Percentiles rank a stretch among this genome's conserved stretches.
phyloP scores from a whole-genome alignment of 2,113 vertebrate genomes.

The Pleuronectes platessa region DNA sequence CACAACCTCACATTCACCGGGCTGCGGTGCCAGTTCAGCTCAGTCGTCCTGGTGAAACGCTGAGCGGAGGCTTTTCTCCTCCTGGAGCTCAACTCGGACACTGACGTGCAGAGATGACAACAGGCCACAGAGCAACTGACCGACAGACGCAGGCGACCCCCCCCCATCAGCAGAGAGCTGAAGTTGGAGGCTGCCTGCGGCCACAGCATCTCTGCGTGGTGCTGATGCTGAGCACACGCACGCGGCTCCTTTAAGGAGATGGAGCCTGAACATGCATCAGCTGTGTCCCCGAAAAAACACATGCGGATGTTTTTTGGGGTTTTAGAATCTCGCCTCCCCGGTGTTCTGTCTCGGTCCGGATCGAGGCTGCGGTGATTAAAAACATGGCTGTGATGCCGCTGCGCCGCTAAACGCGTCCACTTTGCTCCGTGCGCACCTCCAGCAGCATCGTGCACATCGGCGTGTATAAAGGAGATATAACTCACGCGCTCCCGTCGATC shows the following conservation, averaged over 20 bases:
- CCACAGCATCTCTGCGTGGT: constrained; percentile 37
- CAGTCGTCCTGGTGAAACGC: background rate
- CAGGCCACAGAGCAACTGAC: background rate
- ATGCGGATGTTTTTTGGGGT: background rate
- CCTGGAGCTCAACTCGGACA: background rate
- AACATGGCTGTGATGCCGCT: constrained; percentile 69
- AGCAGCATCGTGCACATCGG: too few species aligned
- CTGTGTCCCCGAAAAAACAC: constrained; percentile 46
- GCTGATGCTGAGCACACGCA: constrained; percentile 65
- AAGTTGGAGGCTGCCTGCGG: constrained; percentile 60
- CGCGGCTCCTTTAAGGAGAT: constrained; percentile 66
- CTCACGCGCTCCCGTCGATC: constrained; percentile 76
- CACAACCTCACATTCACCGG: too few species aligned
- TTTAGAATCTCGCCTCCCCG: background rate
- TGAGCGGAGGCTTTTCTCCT: background rate
- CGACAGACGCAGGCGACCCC: constrained; percentile 16
- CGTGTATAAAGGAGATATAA: constrained; percentile 42
- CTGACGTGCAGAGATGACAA: background rate
- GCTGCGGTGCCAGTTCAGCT: background rate
- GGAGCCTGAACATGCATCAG: constrained; percentile 24
- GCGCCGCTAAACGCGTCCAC: constrained; percentile 13
- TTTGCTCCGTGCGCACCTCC: background rate
- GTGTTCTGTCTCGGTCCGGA: constrained; percentile 9
- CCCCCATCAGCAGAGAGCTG: constrained; percentile 38
- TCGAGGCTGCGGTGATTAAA: constrained; percentile 25